Evolutionary conservation across 2,113 vertebrate species (phyloP), one percentile per base, ranked within the genome.

Genomic region (Ictalurus furcatus): DNA sequence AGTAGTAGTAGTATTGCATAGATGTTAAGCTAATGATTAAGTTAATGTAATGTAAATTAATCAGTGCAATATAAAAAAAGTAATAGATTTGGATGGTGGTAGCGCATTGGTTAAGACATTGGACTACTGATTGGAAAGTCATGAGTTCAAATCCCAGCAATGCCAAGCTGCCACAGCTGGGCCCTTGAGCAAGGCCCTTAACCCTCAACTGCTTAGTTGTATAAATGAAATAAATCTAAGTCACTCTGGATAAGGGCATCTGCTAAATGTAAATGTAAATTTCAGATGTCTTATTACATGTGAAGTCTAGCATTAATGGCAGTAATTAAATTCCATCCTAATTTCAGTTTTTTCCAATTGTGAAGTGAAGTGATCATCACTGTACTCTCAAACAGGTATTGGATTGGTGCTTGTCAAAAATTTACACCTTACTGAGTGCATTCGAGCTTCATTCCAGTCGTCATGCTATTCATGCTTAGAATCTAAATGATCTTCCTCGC

Each of bases 351-450:
- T 58, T 81, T 82, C 23, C 14, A 30, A n/a, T n/a, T 54, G 48
- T 52, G 78, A n/a, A 54, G 54, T 82, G 79, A 54, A 44, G 81
- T 61, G 30, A 44, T 67, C 37, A 85, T 25, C 25, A n/a, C 59
- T 67, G 34, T 76, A 30, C 56, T 78, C 52, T 58, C 34, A 82
- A 56, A 34, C 1, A 4, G 17, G 17, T 82, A 56, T 44, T 44
- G 19, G 34, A 63, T 63, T 59, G 69, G 54, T 78, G 56, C 54
- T 76, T 76, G 69, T n/a, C 4, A 83, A 63, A 90, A 89, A 78
- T 30, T 91, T 58, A 84, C 52, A 74, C 59, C 40, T 89, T 67
- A 90, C 44, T 87, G 19, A 63, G 40, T 44, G 25, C 40, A 17
- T 67, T 83, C 25, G 14, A 89, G 67, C 76, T 34, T 74, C 5